phyloP scores from a whole-genome alignment of 2,888 invertebrate genomes.

The Aphidoletes aphidimyza region DNA sequence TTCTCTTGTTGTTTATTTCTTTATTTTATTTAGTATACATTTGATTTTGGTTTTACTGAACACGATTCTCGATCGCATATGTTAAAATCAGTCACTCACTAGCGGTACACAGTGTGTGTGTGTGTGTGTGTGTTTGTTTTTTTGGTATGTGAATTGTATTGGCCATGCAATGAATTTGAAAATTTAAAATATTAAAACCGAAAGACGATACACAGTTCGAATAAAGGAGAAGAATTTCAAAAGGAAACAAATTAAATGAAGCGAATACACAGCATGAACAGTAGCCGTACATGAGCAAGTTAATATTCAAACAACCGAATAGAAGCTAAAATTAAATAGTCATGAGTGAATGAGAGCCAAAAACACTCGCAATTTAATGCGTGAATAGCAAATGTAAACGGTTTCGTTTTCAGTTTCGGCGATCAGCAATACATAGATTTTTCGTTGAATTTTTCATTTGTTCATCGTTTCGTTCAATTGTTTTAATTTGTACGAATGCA shows the following conservation, averaged over 20 bases:
- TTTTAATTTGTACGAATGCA: too few relatives aligned
- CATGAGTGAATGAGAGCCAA: neutral
- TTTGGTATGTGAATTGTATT: neutral
- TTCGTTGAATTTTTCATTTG: too few relatives aligned
- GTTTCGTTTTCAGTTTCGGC: too few relatives aligned
- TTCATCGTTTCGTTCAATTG: too few relatives aligned
- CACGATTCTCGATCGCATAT: neutral
- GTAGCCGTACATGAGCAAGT: neutral
- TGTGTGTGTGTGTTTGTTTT: too few relatives aligned
- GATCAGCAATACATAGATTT: too few relatives aligned
- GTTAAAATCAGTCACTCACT: neutral
- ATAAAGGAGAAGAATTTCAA: neutral
- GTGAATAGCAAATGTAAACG: slow-evolving; percentile 2
- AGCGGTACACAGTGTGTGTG: neutral
- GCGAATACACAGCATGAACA: neutral
- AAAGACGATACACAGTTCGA: neutral
- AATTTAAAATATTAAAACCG: neutral
- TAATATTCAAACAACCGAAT: neutral
- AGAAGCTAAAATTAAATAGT: neutral
- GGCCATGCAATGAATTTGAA: neutral
- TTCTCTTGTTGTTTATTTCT: neutral
- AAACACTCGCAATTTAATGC: neutral
- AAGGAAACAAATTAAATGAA: neutral
- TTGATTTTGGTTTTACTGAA: too few relatives aligned
- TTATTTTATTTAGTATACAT: too few relatives aligned